Conservation (phyloP, 2,113 vertebrate genomes). For the Tachysurus vachellii region DNA sequence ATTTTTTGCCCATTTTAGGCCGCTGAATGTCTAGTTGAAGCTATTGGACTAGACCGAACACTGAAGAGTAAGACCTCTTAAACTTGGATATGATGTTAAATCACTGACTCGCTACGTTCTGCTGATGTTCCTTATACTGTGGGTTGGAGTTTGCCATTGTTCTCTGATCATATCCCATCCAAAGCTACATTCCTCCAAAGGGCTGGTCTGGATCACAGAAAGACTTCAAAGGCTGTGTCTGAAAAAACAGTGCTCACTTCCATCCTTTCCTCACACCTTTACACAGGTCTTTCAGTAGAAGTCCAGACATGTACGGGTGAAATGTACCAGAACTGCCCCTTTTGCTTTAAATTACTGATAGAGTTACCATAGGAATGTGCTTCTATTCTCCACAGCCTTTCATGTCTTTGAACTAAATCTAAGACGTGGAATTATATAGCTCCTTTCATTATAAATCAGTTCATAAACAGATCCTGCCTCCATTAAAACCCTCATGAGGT, state of each 20-base stretch:
- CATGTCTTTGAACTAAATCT: conserved; percentile 41
- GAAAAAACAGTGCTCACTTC: conserved; percentile 17
- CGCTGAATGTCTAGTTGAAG: background rate
- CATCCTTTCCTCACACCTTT: conserved; percentile 10
- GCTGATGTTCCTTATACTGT: background rate
- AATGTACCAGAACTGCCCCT: conserved; percentile 19
- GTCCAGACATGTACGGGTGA: conserved; percentile 35
- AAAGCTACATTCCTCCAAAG: conserved; percentile 18
- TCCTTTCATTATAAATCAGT: conserved; percentile 12
- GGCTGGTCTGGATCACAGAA: conserved; percentile 33
- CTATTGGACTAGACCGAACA: background rate
- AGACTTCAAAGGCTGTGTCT: conserved; percentile 55
- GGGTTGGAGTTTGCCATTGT: conserved; percentile 46
- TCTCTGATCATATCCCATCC: background rate
- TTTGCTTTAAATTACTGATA: conserved; percentile 31
- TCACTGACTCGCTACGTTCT: background rate
- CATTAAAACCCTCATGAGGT: background rate
- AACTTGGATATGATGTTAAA: background rate
- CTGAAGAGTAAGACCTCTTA: background rate
- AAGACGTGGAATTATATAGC: conserved; percentile 25
- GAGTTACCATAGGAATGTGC: conserved; percentile 4
- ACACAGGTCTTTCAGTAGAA: conserved; percentile 42
- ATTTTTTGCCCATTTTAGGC: background rate
- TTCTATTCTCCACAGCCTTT: conserved; percentile 1
- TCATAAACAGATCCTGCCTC: background rate